These are phyloP conservation scores for Ochotona curzoniae DNA, from an alignment of 2,113 vertebrate species.

Conservation along the genomic window DNA sequence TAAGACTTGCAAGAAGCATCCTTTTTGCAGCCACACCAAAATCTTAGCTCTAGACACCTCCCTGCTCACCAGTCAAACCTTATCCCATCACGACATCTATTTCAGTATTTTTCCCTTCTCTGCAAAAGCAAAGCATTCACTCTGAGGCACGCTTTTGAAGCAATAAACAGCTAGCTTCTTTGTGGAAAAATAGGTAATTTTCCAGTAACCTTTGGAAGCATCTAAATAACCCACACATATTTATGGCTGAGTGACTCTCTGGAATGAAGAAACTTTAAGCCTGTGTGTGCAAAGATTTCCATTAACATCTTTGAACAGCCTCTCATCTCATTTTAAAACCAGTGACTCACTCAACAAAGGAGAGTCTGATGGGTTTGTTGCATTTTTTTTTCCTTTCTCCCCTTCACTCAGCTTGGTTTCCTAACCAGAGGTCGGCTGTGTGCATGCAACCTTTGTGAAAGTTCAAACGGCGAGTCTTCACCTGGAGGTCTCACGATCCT, in stretches of 20 bases:
- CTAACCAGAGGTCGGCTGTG: conserved; percentile 3
- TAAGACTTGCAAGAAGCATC: background rate
- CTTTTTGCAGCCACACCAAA: background rate
- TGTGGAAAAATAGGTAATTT: conserved; percentile 76
- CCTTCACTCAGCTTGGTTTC: background rate
- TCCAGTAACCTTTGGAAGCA: conserved; percentile 69
- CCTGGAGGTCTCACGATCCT: background rate
- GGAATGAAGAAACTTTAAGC: conserved; percentile 59
- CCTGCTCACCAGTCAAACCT: conserved; percentile 12
- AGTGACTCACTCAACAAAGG: conserved; percentile 41
- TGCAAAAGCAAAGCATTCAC: conserved; percentile 46
- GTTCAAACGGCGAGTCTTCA: background rate
- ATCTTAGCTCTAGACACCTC: background rate
- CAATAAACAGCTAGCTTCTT: conserved; percentile 72
- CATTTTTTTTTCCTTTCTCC: background rate
- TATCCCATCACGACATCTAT: background rate
- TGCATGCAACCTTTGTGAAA: background rate
- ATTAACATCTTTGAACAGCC: conserved; percentile 65
- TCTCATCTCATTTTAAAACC: conserved; percentile 67
- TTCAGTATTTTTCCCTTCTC: conserved; percentile 17
- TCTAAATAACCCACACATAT: conserved; percentile 57
- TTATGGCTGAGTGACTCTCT: conserved; percentile 66
- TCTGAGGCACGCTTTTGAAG: conserved; percentile 56
- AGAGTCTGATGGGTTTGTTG: background rate
- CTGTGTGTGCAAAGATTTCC: conserved; percentile 63